Conservation (phyloP, 2,888 invertebrate genomes). For the Glomeris marginata region DNA sequence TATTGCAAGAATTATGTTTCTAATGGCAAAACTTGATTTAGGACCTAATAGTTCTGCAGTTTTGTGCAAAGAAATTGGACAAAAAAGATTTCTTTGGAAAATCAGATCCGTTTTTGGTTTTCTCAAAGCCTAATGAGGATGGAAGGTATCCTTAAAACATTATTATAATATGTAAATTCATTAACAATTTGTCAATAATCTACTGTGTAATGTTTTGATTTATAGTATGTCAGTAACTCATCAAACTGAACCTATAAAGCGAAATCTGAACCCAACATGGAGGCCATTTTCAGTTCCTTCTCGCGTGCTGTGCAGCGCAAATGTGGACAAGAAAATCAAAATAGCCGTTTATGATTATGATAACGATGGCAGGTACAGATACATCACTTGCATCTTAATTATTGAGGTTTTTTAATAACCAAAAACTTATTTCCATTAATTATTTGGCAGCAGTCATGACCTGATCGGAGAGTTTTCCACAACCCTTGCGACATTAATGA, state of each 20-base stretch:
- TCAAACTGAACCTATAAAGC: slow-evolving; percentile 33
- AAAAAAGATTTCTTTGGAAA: slow-evolving; percentile 27
- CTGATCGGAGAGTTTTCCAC: slow-evolving; percentile 35
- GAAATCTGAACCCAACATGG: slow-evolving; percentile 34
- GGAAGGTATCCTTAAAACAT: no score
- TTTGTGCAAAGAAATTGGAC: slow-evolving; percentile 26
- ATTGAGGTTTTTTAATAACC: no score
- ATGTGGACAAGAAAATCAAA: slow-evolving; percentile 30
- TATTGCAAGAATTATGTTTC: neutral
- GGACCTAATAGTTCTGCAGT: slow-evolving; percentile 19
- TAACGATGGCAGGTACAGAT: slow-evolving; percentile 28
- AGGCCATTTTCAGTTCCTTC: slow-evolving; percentile 32
- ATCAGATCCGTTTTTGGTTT: slow-evolving; percentile 29
- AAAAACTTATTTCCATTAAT: slow-evolving; percentile 21
- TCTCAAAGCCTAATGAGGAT: slow-evolving; percentile 26
- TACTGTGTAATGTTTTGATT: neutral
- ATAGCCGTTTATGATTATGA: slow-evolving; percentile 22
- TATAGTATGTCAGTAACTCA: slow-evolving; percentile 28
- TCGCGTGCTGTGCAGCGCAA: slow-evolving; percentile 37
- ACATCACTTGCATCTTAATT: neutral
- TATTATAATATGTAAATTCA: neutral
- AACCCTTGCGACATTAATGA: slow-evolving; percentile 31
- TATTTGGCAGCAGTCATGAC: slow-evolving; percentile 23
- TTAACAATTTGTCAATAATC: slow-evolving; percentile 16
- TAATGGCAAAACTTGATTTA: no score